These are phyloP conservation scores for Manacus vitellinus DNA, from an alignment of 2,113 vertebrate species.

Conservation along the genomic window DNA sequence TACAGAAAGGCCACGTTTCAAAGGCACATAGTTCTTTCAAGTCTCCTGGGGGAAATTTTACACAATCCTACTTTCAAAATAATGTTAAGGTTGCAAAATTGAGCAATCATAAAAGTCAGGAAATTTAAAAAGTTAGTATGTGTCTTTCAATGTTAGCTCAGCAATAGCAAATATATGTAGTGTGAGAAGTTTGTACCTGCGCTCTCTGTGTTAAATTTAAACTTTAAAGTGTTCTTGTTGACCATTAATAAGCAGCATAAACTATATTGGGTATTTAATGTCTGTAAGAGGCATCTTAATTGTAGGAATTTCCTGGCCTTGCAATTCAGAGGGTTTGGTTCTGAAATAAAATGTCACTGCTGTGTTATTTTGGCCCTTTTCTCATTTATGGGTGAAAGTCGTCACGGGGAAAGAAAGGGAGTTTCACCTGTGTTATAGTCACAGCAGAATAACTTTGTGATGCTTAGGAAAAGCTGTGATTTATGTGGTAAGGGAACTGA, in stretches of 20 bases:
- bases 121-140: conserved; percentile 69
- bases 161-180: conserved; percentile 37
- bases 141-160: conserved; percentile 48
- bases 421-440: not conserved
- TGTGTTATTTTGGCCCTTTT: not conserved
- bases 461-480: conserved; percentile 23
- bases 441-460: not conserved
- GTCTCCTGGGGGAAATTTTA: conserved; percentile 42
- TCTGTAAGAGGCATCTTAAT: conserved; percentile 27
- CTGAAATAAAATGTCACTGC: not conserved
- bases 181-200: not conserved
- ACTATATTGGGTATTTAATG: not conserved
- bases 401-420: not conserved
- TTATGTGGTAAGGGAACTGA: not conserved
- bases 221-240: conserved; percentile 30
- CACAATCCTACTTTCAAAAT: conserved; percentile 49
- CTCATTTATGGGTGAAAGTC: not conserved
- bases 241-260: conserved; percentile 10
- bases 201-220: conserved; percentile 27
- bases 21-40: conserved; percentile 6
- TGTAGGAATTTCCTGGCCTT: not conserved
- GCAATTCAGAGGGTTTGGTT: not conserved
- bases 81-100: conserved; percentile 61
- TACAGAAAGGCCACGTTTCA: not conserved
- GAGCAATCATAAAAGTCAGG: conserved; percentile 69